phyloP scores from a whole-genome alignment of 2,888 invertebrate genomes.

The Rhagophthalmus giganteus region DNA sequence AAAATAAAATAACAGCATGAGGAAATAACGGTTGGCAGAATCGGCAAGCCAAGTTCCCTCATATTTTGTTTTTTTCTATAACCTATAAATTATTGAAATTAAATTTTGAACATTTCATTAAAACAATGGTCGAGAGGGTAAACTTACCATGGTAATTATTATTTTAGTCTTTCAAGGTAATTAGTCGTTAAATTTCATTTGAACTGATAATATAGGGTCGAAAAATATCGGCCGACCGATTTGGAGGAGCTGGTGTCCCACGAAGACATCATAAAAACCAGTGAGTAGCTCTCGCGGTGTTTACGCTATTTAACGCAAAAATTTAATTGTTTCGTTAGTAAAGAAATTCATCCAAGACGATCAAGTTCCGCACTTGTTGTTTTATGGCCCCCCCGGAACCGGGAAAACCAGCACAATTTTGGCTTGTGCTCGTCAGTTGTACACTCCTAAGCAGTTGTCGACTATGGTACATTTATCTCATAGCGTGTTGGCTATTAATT shows the following conservation, averaged over 20 bases:
- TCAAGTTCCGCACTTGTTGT: slow-evolving; percentile 91
- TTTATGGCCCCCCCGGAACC: slow-evolving; percentile 98
- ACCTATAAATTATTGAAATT: neutral
- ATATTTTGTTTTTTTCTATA: neutral
- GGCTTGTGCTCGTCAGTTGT: slow-evolving; percentile 92
- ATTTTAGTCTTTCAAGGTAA: slow-evolving; percentile 4
- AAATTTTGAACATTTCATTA: neutral
- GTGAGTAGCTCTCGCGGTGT: slow-evolving; percentile 63
- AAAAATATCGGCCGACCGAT: slow-evolving; percentile 93
- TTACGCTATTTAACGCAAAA: neutral
- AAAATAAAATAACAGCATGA: too few relatives aligned
- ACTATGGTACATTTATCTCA: slow-evolving; percentile 91
- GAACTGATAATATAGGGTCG: slow-evolving; percentile 72
- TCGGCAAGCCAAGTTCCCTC: too few relatives aligned
- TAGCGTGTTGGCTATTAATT: too few relatives aligned
- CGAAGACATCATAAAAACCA: slow-evolving; percentile 93
- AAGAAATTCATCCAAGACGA: slow-evolving; percentile 87
- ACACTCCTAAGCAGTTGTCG: slow-evolving; percentile 84
- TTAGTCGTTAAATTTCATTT: slow-evolving; percentile 1
- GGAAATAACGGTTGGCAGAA: neutral
- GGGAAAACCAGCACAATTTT: slow-evolving; percentile 98
- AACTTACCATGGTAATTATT: slow-evolving; percentile 66
- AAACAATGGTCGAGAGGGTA: slow-evolving; percentile 31
- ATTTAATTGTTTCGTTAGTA: slow-evolving; percentile 59
- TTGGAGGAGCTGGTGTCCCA: slow-evolving; percentile 95